Percentiles rank a stretch among this genome's conserved stretches.
These are phyloP conservation scores for Noctua pronuba DNA, from an alignment of 2,888 invertebrate genomes.

Conservation along the genomic window DNA sequence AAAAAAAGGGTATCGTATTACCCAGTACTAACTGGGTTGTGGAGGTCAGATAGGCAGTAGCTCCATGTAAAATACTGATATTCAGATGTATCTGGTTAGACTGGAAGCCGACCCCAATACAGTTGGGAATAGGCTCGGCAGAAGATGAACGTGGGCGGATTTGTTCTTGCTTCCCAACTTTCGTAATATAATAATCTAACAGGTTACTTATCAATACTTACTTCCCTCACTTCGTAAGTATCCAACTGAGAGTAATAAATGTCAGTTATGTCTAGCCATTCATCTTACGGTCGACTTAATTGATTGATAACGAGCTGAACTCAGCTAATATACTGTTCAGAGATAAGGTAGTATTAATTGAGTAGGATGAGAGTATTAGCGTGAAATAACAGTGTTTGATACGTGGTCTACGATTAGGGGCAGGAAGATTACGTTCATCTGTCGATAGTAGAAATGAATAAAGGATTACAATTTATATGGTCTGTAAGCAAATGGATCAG, in stretches of 20 bases:
- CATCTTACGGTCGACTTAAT: conserved; percentile 25
- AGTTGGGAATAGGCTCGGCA: too few relatives aligned
- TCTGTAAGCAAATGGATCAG: neutral
- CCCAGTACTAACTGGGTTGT: too few relatives aligned
- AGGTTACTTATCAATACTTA: neutral
- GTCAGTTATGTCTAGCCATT: neutral
- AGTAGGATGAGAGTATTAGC: neutral
- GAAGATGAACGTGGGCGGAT: too few relatives aligned
- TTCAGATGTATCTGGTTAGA: too few relatives aligned
- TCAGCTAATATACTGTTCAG: neutral
- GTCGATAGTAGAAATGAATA: neutral
- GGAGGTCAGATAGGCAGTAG: too few relatives aligned
- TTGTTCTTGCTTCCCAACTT: neutral
- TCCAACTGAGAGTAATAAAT: neutral
- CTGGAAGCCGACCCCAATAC: too few relatives aligned
- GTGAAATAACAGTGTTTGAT: conserved; percentile 3
- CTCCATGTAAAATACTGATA: too few relatives aligned
- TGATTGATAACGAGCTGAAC: conserved; percentile 25
- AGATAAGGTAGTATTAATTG: conserved; percentile 20
- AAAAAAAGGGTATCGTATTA: too few relatives aligned
- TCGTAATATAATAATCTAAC: neutral
- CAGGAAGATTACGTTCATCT: neutral
- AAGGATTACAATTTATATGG: neutral
- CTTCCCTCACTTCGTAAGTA: neutral
- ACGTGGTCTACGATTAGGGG: neutral